Evolutionary conservation across 1,140 invertebrate genomes (phyloP).

Genomic region (Pomacea maculata): DNA sequence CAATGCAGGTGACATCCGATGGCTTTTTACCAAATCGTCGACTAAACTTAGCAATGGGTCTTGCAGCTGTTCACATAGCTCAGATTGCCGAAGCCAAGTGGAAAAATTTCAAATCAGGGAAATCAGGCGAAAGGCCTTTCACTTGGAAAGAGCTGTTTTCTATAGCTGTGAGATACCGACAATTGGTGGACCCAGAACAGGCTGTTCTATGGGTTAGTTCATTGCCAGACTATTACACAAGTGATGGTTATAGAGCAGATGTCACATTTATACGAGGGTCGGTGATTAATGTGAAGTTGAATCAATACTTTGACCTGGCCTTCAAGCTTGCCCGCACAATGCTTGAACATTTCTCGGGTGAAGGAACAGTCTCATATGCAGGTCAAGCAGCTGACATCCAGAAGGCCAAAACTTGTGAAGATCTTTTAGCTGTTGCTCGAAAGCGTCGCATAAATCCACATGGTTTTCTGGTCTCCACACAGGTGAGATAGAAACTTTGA

Average conservation of each 20-base stretch:
- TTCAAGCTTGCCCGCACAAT: constrained; percentile 61
- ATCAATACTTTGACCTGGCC: constrained; percentile 57
- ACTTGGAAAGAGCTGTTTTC: constrained; percentile 57
- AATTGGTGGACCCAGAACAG: constrained; percentile 56
- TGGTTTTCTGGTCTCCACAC: constrained; percentile 60
- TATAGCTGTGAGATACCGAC: constrained; percentile 54
- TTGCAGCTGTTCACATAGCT: constrained; percentile 57
- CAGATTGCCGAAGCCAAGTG: constrained; percentile 50
- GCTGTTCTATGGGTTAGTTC: constrained; percentile 56
- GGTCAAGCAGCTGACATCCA: constrained; percentile 50
- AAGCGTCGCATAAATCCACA: constrained; percentile 55
- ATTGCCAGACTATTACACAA: constrained; percentile 44
- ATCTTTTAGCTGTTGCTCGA: constrained; percentile 52
- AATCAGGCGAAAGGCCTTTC: constrained; percentile 1
- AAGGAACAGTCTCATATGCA: constrained; percentile 41
- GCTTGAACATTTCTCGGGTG: constrained; percentile 58
- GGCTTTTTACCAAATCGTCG: constrained; percentile 52
- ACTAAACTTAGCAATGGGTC: constrained; percentile 58
- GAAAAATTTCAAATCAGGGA: constrained; percentile 11
- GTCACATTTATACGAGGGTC: constrained; percentile 58
- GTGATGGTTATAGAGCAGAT: constrained; percentile 50
- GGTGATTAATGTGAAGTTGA: constrained; percentile 51
- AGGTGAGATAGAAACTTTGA: constrained; percentile 34
- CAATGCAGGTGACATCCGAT: constrained; percentile 56
- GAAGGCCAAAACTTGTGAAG: constrained; percentile 55